phyloP scores from a whole-genome alignment of 2,888 invertebrate species.

The Helicoverpa assulta region DNA sequence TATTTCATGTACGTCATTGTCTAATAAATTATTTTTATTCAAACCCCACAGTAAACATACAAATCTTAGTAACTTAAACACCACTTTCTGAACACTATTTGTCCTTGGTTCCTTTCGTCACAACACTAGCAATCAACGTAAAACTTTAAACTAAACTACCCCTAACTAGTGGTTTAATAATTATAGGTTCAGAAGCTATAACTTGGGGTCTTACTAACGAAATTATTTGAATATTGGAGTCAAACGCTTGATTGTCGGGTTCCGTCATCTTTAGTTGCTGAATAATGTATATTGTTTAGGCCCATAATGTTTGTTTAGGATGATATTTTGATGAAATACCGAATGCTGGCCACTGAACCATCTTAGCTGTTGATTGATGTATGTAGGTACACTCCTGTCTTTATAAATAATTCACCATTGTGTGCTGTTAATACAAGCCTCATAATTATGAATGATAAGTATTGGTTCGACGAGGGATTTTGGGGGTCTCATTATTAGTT shows the following conservation, averaged over 20 bases:
- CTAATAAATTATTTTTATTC: not conserved
- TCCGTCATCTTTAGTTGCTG: slow-evolving; percentile 73
- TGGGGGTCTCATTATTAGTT: slow-evolving; percentile 7
- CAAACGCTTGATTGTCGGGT: slow-evolving; percentile 68
- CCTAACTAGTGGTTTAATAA: slow-evolving; percentile 58
- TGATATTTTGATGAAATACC: slow-evolving; percentile 80
- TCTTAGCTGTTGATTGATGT: slow-evolving; percentile 78
- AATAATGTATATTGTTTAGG: slow-evolving; percentile 81
- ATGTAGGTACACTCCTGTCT: slow-evolving; percentile 62
- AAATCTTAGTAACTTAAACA: slow-evolving; percentile 14
- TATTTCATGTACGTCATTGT: not conserved
- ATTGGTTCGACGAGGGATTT: slow-evolving; percentile 29
- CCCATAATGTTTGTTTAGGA: slow-evolving; percentile 81
- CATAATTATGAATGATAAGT: slow-evolving; percentile 43
- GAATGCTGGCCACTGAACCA: slow-evolving; percentile 66
- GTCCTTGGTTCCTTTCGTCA: slow-evolving; percentile 52
- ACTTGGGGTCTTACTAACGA: slow-evolving; percentile 54
- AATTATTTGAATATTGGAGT: slow-evolving; percentile 62
- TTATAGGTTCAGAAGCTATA: slow-evolving; percentile 52
- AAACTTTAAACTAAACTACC: slow-evolving; percentile 47
- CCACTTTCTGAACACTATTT: slow-evolving; percentile 33
- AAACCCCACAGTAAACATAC: slow-evolving; percentile 1
- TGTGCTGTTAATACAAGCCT: slow-evolving; percentile 27
- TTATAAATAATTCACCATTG: slow-evolving; percentile 66
- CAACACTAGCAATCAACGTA: slow-evolving; percentile 49